These are phyloP conservation scores for Rallus limicola DNA, from an alignment of 2,113 vertebrate genomes.

Conservation along the genomic window DNA sequence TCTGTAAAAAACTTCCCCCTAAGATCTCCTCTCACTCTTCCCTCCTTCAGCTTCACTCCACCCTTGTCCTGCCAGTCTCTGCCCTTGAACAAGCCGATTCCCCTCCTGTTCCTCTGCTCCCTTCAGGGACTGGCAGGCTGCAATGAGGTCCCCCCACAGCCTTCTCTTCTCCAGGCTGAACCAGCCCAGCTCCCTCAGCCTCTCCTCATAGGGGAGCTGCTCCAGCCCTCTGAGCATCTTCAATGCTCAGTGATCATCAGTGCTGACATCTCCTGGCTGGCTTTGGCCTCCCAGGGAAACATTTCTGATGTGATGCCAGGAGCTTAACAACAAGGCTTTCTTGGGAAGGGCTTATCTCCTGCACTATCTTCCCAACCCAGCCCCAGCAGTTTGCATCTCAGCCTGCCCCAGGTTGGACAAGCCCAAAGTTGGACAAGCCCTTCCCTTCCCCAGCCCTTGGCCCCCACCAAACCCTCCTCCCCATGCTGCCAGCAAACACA, in stretches of 20 bases:
- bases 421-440: not conserved
- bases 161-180: too few species aligned
- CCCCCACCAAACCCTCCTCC: not conserved
- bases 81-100: too few species aligned
- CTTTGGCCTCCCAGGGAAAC: not conserved
- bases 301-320: rapidly evolving
- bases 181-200: too few species aligned
- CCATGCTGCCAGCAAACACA: not conserved
- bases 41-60: too few species aligned
- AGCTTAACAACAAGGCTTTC: not conserved
- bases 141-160: too few species aligned
- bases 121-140: too few species aligned
- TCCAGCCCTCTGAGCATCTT: too few species aligned
- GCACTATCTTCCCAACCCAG: not conserved
- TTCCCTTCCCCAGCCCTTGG: not conserved
- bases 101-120: too few species aligned
- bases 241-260: not conserved
- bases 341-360: not conserved
- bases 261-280: rapidly evolving
- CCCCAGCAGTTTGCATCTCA: not conserved
- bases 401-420: not conserved
- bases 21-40: too few species aligned
- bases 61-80: too few species aligned
- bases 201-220: too few species aligned
- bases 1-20: too few species aligned